A percentile compares a stretch with the other conserved stretches of the same genome.
Evolutionary conservation across 2,797 vertebrate genomes (phyloP).

Genomic region (Sebastes oblongus): DNA sequence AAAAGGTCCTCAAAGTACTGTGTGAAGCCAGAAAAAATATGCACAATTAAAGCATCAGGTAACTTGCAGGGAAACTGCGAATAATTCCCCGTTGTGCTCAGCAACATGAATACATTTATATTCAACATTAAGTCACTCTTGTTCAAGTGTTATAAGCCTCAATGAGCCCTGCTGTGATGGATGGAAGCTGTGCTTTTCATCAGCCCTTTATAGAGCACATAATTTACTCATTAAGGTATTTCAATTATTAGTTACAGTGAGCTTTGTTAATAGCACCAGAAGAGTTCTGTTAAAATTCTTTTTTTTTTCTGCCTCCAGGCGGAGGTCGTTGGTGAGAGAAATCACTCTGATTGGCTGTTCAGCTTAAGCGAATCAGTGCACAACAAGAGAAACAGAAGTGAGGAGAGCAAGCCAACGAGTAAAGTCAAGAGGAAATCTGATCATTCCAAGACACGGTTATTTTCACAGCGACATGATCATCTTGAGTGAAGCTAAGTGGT

Average conservation of each 20-base stretch:
- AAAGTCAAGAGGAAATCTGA: no score
- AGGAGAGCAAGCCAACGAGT: no score
- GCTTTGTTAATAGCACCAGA: not conserved
- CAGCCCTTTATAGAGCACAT: not conserved
- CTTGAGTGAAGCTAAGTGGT: no score
- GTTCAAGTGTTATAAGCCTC: not conserved
- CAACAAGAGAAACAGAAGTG: no score
- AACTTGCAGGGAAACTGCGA: not conserved
- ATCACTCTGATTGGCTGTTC: no score
- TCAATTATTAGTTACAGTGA: not conserved
- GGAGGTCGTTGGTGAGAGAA: no score
- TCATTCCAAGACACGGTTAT: no score
- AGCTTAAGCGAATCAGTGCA: no score
- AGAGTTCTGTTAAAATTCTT: not conserved
- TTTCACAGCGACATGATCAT: no score
- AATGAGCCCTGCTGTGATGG: not conserved
- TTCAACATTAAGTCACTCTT: not conserved
- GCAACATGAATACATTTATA: not conserved
- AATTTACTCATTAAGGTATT: not conserved
- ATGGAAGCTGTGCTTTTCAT: slow-evolving; percentile 1
- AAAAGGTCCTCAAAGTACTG: not conserved
- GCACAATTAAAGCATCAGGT: not conserved
- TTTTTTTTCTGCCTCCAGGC: not conserved
- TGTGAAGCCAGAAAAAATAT: not conserved
- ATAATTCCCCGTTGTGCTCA: not conserved